phyloP scores from a whole-genome alignment of 1,140 invertebrate species.

The Drosophila miranda region DNA sequence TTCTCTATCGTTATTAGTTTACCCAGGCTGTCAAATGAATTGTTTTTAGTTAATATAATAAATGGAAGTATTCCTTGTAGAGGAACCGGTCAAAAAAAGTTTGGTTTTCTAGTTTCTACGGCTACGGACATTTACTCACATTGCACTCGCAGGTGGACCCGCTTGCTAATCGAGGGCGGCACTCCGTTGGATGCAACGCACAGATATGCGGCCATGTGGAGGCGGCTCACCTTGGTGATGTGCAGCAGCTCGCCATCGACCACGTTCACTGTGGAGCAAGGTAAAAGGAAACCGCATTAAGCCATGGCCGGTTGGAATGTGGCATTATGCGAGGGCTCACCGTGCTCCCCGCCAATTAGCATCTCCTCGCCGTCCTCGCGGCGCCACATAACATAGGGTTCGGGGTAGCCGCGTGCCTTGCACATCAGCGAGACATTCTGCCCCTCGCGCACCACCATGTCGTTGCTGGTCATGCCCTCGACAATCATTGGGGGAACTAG shows the following conservation, averaged over 20 bases:
- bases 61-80: no score
- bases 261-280: slow-evolving; percentile 86
- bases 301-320: slow-evolving; percentile 6
- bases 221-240: slow-evolving; percentile 92
- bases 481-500: slow-evolving; percentile 93
- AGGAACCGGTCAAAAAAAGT: no score
- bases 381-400: slow-evolving; percentile 95
- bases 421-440: slow-evolving; percentile 94
- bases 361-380: slow-evolving; percentile 94
- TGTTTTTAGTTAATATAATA: no score
- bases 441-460: slow-evolving; percentile 94
- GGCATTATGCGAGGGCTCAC: slow-evolving; percentile 83
- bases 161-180: slow-evolving; percentile 93
- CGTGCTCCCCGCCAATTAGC: slow-evolving; percentile 92
- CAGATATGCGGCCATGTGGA: slow-evolving; percentile 95
- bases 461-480: slow-evolving; percentile 92
- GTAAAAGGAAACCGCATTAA: slow-evolving; percentile 21
- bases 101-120: background rate
- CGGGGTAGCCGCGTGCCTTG: slow-evolving; percentile 93
- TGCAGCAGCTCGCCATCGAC: slow-evolving; percentile 92
- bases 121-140: slow-evolving; percentile 87
- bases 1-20: no score
- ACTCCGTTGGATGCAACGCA: slow-evolving; percentile 94
- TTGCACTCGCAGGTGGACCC: slow-evolving; percentile 92
- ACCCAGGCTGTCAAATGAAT: no score